phyloP scores from a whole-genome alignment of 2,888 invertebrate genomes.

The Drosophila nigricruria region DNA sequence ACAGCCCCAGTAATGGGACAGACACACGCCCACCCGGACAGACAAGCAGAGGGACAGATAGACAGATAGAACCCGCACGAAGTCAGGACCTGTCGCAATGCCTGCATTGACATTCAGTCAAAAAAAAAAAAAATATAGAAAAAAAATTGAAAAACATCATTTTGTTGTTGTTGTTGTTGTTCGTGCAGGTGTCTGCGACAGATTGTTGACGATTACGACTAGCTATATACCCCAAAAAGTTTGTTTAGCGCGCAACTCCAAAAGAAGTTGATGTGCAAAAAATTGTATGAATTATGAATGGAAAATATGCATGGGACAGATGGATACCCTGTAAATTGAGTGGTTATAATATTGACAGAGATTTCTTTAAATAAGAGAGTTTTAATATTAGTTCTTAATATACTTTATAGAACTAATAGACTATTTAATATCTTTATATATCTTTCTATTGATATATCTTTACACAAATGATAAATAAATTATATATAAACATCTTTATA shows the following conservation, averaged over 20 bases:
- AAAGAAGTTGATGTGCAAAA: not conserved
- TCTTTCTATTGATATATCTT: no score
- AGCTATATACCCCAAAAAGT: not conserved
- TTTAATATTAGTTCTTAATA: no score
- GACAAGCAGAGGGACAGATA: not conserved
- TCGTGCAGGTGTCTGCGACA: conserved; percentile 59
- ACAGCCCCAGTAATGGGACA: conserved; percentile 14
- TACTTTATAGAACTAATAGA: no score
- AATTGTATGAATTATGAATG: not conserved
- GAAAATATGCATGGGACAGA: no score
- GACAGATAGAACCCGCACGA: conserved; percentile 13
- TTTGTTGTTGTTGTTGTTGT: conserved; percentile 20
- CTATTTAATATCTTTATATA: no score
- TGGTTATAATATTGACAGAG: not conserved
- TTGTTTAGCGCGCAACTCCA: not conserved
- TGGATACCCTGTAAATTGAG: not conserved
- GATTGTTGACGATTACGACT: conserved; percentile 33
- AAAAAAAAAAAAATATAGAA: conserved; percentile 20
- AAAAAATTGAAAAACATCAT: conserved; percentile 17
- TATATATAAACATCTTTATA: no score
- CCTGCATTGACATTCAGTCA: conserved; percentile 63
- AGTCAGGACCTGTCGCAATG: conserved; percentile 28
- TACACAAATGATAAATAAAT: no score
- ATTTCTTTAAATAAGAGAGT: not conserved
- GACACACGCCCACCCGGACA: not conserved